phyloP scores from a whole-genome alignment of 2,113 vertebrate genomes.

The Agapornis roseicollis region DNA sequence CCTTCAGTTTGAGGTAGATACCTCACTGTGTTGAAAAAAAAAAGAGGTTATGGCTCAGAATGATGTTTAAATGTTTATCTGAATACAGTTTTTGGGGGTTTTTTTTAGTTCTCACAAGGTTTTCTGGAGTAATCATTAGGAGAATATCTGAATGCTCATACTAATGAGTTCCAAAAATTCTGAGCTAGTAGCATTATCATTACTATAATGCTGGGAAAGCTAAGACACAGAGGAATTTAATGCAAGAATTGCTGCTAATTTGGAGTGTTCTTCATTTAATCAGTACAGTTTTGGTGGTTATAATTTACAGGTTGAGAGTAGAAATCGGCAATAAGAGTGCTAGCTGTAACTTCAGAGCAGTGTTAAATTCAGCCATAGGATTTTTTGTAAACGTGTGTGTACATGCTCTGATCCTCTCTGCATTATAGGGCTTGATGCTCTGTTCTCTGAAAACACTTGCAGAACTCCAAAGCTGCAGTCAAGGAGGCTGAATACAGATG shows the following conservation, averaged over 20 bases:
- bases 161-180: background rate
- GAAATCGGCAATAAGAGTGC: background rate
- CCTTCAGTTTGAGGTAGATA: background rate
- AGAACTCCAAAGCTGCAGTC: background rate
- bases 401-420: background rate
- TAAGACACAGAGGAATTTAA: background rate
- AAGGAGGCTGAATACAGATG: fast-evolving
- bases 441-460: background rate
- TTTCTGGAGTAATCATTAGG: background rate
- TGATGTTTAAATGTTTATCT: background rate
- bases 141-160: background rate
- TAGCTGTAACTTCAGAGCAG: background rate
- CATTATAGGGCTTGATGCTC: background rate
- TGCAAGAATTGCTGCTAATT: background rate
- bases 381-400: background rate
- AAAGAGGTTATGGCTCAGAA: background rate
- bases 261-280: background rate
- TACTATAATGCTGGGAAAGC: background rate
- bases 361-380: background rate
- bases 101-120: background rate
- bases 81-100: background rate
- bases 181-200: background rate
- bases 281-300: background rate
- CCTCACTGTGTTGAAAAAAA: background rate
- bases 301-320: background rate